Percentiles rank a stretch among this genome's conserved stretches.
phyloP scores from a whole-genome alignment of 1,140 invertebrate species.

The Drosophila bocki region DNA sequence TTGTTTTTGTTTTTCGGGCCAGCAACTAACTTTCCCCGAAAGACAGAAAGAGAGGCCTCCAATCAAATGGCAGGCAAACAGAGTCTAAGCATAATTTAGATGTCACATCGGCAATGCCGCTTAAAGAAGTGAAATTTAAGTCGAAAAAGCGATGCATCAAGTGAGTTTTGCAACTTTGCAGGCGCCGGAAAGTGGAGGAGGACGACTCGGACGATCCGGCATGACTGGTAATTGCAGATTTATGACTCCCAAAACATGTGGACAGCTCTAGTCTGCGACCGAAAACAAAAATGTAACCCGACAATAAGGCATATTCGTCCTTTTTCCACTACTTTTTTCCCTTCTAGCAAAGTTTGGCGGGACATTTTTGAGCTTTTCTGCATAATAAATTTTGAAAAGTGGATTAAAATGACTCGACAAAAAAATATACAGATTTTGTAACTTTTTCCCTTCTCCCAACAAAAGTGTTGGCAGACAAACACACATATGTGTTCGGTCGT shows the following conservation, averaged over 20 bases:
- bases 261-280: slow-evolving; percentile 47
- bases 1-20: slow-evolving; percentile 48
- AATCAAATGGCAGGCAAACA: slow-evolving; percentile 68
- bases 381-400: slow-evolving; percentile 77
- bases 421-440: slow-evolving; percentile 50
- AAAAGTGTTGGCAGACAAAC: neutral
- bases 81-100: slow-evolving; percentile 68
- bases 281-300: slow-evolving; percentile 8
- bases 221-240: slow-evolving; percentile 76
- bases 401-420: slow-evolving; percentile 63
- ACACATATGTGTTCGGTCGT: slow-evolving; percentile 9
- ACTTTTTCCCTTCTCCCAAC: slow-evolving; percentile 1
- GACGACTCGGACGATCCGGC: slow-evolving; percentile 22
- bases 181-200: slow-evolving; percentile 32
- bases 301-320: slow-evolving; percentile 6
- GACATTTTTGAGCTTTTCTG: slow-evolving; percentile 68
- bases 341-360: slow-evolving; percentile 39
- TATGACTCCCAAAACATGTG: slow-evolving; percentile 73
- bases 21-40: slow-evolving; percentile 38
- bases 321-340: neutral
- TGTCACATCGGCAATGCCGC: slow-evolving; percentile 48
- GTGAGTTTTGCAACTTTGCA: slow-evolving; percentile 35
- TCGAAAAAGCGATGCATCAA: slow-evolving; percentile 51
- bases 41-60: slow-evolving; percentile 23
- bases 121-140: slow-evolving; percentile 57